Percentiles rank a stretch among this genome's conserved stretches.
phyloP scores from a whole-genome alignment of 2,888 invertebrate species.

The Nemotelus pantherinus region DNA sequence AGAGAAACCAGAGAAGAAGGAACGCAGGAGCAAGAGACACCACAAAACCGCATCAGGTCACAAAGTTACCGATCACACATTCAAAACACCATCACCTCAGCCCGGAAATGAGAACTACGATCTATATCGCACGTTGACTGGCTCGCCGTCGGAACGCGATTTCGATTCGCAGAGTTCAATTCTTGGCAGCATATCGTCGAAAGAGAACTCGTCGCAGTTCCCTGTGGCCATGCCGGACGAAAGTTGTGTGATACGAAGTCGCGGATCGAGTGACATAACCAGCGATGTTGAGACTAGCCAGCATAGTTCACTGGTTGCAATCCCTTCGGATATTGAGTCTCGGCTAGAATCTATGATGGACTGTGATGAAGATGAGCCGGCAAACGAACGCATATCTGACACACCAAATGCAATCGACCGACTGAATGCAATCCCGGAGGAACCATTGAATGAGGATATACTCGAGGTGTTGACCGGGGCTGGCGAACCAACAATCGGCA shows the following conservation, averaged over 20 bases:
- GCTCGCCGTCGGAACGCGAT: slow-evolving; percentile 66
- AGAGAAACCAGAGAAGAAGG: slow-evolving; percentile 56
- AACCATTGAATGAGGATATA: slow-evolving; percentile 61
- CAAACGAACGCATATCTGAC: slow-evolving; percentile 52
- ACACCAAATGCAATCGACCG: not conserved
- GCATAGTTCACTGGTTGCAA: slow-evolving; percentile 64
- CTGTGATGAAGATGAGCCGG: slow-evolving; percentile 50
- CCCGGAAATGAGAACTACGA: slow-evolving; percentile 68
- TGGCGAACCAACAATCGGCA: slow-evolving; percentile 8
- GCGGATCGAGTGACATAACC: slow-evolving; percentile 64
- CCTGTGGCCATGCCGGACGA: slow-evolving; percentile 60
- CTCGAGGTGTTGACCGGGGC: slow-evolving; percentile 60
- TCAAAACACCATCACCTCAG: slow-evolving; percentile 67
- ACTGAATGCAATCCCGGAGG: slow-evolving; percentile 51
- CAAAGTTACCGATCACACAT: slow-evolving; percentile 54
- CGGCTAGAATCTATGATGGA: slow-evolving; percentile 64
- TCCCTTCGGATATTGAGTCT: slow-evolving; percentile 63
- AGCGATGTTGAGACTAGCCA: slow-evolving; percentile 65
- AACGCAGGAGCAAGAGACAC: slow-evolving; percentile 59
- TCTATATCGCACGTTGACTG: slow-evolving; percentile 66
- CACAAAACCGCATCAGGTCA: slow-evolving; percentile 59
- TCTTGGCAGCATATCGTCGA: slow-evolving; percentile 64
- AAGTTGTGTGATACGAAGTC: slow-evolving; percentile 63
- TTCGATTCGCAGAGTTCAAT: slow-evolving; percentile 65
- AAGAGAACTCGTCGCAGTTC: slow-evolving; percentile 55